Base-by-base conservation (phyloP, 2,888 invertebrate genomes). In the Alloplasta piceator region DNA sequence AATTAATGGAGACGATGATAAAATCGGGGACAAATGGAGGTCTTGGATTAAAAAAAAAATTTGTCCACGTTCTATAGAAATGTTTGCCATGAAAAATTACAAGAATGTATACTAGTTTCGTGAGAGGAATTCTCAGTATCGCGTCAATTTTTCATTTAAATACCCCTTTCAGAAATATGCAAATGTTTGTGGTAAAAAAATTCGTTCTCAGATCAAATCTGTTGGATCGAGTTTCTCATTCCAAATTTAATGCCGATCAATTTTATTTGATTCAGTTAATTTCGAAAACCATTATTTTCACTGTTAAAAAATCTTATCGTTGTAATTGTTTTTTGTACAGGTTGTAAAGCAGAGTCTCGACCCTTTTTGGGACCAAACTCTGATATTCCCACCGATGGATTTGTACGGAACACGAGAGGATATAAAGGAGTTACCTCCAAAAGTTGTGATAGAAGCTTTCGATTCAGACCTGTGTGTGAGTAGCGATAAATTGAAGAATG, bases 361-460 rank as follows among this genome's bases (percentile, higher is more conserved):
- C 75, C 95, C 95, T 7, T 91, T 94, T 48, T 95, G 95, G 95
- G 93, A 95, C 86, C 92, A 94, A 86, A 94, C 93, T 0, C 90
- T 95, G 9, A 90, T 93, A 7, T 93, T 95, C 68, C 90, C 92
- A 4, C 88, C 92, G 0, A 83, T 94, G 5, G 87, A 86, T 9
- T 63, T 93, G 2, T 91, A 92, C 83, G 94, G 93, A 1, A 88
- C 90, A 1, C 88, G 85, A 6, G 88, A 92, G 38, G 88, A 91
- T 80, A 90, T 93, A 58, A 91, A 91, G 86, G 77, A 80, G 14
- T 85, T 91, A 68, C 93, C 93, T 4, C 93, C 94, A 0, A 85
- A 86, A 46, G 88, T 94, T 38, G 83, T 93, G 1, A 71, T 94
- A 3, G 93, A 94, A 86, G 90, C 93, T 7, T 93, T 92, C 73